Conservation (phyloP, 2,888 invertebrate genomes). For the Andrena trimmerana region DNA sequence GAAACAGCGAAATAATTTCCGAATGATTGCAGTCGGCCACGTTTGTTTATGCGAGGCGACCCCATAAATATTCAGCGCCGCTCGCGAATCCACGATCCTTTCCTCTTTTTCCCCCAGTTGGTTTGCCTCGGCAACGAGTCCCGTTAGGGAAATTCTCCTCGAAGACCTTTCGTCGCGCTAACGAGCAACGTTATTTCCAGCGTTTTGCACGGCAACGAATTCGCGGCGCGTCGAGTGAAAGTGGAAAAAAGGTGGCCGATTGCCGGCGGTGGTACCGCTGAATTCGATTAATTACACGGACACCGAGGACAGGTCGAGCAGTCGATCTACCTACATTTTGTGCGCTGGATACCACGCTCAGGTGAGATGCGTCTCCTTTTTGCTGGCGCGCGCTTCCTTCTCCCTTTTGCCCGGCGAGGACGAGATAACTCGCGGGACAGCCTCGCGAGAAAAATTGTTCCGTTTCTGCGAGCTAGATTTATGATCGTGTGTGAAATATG, state of each 20-base stretch:
- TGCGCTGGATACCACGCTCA: constrained; percentile 67
- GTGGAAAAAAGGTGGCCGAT: constrained; percentile 58
- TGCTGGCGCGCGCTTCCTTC: no score
- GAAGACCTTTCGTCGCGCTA: constrained; percentile 31
- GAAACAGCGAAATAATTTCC: constrained; percentile 36
- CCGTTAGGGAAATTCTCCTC: constrained; percentile 43
- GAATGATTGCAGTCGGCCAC: constrained; percentile 26
- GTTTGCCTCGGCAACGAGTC: background rate
- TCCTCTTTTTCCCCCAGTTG: background rate
- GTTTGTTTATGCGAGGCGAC: constrained; percentile 43
- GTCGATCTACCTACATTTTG: constrained; percentile 51
- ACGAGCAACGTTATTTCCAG: constrained; percentile 32
- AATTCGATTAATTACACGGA: constrained; percentile 33
- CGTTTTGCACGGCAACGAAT: background rate
- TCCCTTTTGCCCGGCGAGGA: background rate
- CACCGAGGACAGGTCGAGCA: constrained; percentile 51
- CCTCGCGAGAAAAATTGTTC: constrained; percentile 9
- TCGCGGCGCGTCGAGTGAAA: constrained; percentile 62
- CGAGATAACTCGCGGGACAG: constrained; percentile 13
- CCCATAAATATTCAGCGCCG: constrained; percentile 41
- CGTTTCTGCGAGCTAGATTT: constrained; percentile 16
- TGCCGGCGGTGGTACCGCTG: constrained; percentile 10
- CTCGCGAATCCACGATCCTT: background rate
- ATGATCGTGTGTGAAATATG: constrained; percentile 15
- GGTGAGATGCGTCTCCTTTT: constrained; percentile 52